A percentile compares a stretch with the other conserved stretches of the same genome.
Evolutionary conservation across 2,113 vertebrate species (phyloP).

Genomic region (Toxotes chatareus): DNA sequence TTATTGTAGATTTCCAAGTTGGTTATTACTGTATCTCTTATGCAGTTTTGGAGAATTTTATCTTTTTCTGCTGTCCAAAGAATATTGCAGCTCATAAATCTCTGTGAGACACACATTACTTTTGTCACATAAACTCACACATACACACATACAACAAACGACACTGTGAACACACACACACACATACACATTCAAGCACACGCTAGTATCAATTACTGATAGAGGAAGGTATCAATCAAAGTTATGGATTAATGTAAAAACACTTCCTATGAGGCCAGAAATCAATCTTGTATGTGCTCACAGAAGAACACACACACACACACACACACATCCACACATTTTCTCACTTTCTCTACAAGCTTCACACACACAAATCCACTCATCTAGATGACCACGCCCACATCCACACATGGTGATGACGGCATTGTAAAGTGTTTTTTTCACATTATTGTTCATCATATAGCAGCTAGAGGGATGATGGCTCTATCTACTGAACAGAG

Average conservation of each 20-base stretch:
- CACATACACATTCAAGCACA: neutral
- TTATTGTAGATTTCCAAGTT: constrained; percentile 44
- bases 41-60: constrained; percentile 43
- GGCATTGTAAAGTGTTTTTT: constrained; percentile 4
- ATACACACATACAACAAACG: neutral
- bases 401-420: neutral
- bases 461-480: constrained; percentile 18
- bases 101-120: constrained; percentile 4
- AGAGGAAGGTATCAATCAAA: constrained; percentile 52
- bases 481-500: constrained; percentile 3
- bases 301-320: neutral
- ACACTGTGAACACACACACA: neutral
- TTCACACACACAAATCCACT: constrained; percentile 1
- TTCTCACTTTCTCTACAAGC: neutral
- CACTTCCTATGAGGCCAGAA: constrained; percentile 29
- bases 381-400: neutral
- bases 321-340: neutral
- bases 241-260: constrained; percentile 52
- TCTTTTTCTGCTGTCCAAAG: constrained; percentile 44
- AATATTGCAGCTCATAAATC: constrained; percentile 61
- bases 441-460: constrained; percentile 42
- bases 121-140: neutral
- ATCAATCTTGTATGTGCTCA: constrained; percentile 36
- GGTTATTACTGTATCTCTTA: constrained; percentile 49
- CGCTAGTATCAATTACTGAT: constrained; percentile 34